Percentiles rank a stretch among this genome's conserved stretches.
Evolutionary conservation across 1,140 invertebrate genomes (phyloP).

Genomic region (Liolophura sinensis): DNA sequence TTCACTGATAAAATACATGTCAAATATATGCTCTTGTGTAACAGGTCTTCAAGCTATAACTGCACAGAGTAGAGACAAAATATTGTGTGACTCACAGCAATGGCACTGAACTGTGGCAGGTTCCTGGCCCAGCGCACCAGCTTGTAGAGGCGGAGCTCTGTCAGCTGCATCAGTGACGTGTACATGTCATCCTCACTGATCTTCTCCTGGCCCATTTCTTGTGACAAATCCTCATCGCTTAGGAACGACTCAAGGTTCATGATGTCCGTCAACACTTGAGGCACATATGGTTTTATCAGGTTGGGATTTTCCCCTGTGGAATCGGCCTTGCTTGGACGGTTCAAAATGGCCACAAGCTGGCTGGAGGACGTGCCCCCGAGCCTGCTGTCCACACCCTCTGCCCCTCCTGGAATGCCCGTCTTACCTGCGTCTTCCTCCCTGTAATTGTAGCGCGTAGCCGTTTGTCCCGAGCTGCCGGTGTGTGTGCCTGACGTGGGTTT

Average conservation of each 20-base stretch:
- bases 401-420: not conserved
- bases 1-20: too few species aligned
- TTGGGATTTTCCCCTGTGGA: constrained; percentile 13
- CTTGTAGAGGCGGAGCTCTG: constrained; percentile 93
- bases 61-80: too few species aligned
- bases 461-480: constrained; percentile 4
- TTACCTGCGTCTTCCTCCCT: not conserved
- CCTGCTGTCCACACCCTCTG: not conserved
- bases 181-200: constrained; percentile 22
- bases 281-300: constrained; percentile 28
- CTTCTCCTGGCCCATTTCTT: constrained; percentile 28
- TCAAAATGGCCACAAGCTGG: constrained; percentile 44
- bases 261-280: constrained; percentile 50
- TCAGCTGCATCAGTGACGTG: constrained; percentile 63
- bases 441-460: constrained; percentile 8
- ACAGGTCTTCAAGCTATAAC: too few species aligned
- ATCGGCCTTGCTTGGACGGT: constrained; percentile 19
- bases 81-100: constrained; percentile 62
- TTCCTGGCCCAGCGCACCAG: constrained; percentile 99
- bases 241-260: constrained; percentile 54
- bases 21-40: too few species aligned
- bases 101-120: constrained; percentile 93
- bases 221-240: constrained; percentile 49
- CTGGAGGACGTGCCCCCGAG: constrained; percentile 20
- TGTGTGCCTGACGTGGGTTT: not conserved